Base-by-base conservation (phyloP, 1,140 invertebrate species). In the Meloidogyne chitwoodi region DNA sequence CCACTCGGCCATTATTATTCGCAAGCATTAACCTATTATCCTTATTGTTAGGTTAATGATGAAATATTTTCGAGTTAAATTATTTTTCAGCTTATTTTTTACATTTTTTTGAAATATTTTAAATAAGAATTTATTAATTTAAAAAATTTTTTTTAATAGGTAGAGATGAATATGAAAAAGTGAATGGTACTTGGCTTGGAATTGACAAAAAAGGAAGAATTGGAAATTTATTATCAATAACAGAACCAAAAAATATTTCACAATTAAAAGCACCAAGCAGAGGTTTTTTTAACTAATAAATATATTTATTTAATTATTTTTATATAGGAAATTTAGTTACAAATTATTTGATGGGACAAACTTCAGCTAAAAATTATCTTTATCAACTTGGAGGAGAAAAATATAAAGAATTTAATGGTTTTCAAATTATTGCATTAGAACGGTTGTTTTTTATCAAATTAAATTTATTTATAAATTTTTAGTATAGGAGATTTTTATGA, bases 101-200 rank as follows among this genome's bases (percentile, higher is more conserved):
- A n/a, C n/a, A n/a, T n/a, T n/a, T n/a, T n/a, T n/a, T n/a, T n/a
- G n/a, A n/a, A n/a, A n/a, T n/a, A n/a, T 63, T 22, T 63, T 63
- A 11, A 63, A 2, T 22, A 22, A 27, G 62, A 22, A 63, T 4
- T 4, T 8, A 29, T 11, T 5, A 64, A 26, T 64, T 24, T 64
- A 11, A 10, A 64, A 10, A 64, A 11, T 4, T 48, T 19, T 48
- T 8, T 56, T n/a, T 5, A n/a, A 56, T 19, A 83, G 81, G 81
- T 16, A 56, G 81, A 61, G 81, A 83, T 75, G 68, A 84, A 63
- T 34, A 76, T 71, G 78, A 76, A 11, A 29, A 67, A 14, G 83
- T 78, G 0, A 34, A 63, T 27, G 81, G 81, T 48, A 83, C 81
- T 27, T 83, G 81, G 81, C 71, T 84, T 10, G 81, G 83, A 41